phyloP scores from a whole-genome alignment of 1,140 invertebrate species.

The Sinella curviseta region DNA sequence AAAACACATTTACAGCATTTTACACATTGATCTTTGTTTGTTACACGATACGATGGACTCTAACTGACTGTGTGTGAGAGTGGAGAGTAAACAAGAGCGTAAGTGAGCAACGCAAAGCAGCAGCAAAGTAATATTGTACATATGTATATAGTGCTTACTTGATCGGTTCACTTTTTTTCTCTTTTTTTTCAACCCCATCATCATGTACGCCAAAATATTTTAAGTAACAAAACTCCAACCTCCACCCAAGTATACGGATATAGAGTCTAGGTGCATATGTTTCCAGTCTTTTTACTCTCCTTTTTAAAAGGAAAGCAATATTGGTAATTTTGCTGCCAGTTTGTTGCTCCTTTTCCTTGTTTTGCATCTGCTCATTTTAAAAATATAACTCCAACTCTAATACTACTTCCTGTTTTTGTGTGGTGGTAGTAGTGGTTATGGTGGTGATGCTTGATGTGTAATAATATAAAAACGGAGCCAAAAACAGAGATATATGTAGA shows the following conservation, averaged over 20 bases:
- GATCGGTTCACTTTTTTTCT: no score
- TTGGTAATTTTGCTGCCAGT: not conserved
- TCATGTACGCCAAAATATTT: not conserved
- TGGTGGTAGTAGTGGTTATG: not conserved
- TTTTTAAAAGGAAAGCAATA: not conserved
- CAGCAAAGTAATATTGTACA: no score
- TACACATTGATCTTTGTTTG: not conserved
- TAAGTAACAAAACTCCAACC: not conserved
- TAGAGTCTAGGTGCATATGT: not conserved
- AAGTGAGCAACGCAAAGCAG: not conserved
- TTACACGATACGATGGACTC: no score
- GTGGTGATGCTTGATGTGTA: no score
- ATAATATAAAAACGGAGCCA: no score
- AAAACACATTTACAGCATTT: not conserved
- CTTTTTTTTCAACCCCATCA: not conserved
- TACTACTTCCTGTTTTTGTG: no score
- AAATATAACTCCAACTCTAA: not conserved
- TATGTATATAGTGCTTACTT: no score
- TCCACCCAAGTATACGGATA: not conserved
- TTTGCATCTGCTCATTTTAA: not conserved
- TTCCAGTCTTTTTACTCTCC: not conserved
- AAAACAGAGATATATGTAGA: no score
- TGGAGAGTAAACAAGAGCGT: not conserved
- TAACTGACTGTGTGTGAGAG: no score
- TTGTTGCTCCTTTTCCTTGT: slow-evolving; percentile 2